Conservation (phyloP, 2,113 vertebrate species). For the Pavo muticus region DNA sequence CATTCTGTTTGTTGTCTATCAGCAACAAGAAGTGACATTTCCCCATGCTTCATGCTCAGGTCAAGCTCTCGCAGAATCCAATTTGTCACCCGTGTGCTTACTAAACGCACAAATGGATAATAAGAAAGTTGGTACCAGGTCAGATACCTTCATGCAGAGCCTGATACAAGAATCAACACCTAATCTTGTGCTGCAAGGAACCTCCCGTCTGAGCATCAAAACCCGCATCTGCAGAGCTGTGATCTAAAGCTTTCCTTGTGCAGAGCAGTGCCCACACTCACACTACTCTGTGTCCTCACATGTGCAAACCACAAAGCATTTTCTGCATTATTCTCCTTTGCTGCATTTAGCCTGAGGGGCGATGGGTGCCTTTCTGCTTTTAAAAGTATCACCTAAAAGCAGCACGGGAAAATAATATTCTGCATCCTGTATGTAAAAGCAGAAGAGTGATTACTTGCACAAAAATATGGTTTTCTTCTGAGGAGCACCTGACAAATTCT, state of each 20-base stretch:
- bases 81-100: not conserved
- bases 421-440: not conserved
- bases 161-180: not conserved
- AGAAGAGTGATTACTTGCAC: not conserved
- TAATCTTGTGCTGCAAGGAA: not conserved
- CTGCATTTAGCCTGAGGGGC: rapidly evolving
- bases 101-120: not conserved
- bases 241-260: not conserved
- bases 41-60: not conserved
- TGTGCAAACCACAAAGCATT: not conserved
- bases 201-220: not conserved
- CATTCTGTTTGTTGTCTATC: rapidly evolving
- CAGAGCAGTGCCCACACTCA: too few relatives aligned
- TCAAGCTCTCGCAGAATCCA: not conserved
- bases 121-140: not conserved
- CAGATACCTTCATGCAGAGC: not conserved
- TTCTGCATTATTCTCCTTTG: not conserved
- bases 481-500: not conserved
- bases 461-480: not conserved
- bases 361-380: not conserved
- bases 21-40: not conserved
- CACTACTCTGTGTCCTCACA: not conserved
- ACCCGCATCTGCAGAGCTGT: too few relatives aligned
- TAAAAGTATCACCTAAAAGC: rapidly evolving
- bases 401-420: not conserved